Base-by-base conservation (phyloP, 2,113 vertebrate species). In the Thinocorus orbignyianus region DNA sequence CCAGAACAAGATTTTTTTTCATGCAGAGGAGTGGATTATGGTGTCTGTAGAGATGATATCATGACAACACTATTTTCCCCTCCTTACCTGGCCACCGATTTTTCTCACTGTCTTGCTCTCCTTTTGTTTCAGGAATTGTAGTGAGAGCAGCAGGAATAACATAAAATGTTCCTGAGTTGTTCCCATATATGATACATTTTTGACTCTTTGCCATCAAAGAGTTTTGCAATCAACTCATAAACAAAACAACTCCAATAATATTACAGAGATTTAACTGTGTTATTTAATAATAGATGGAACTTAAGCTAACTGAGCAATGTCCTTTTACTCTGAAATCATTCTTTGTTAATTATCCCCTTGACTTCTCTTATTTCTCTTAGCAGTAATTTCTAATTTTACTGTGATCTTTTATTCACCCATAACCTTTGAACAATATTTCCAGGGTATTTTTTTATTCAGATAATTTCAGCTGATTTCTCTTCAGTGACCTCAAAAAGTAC, bases 331-430 rank as follows among this genome's bases (percentile, higher is more conserved):
- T 86, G 92, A 93, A 92, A 92, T 92, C 8, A 28, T 60, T 89
- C 72, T 72, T 71, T 60, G 35, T 89, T 95, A 92, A 94, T 95
- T 92, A 92, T 90, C 35, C 51, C 77, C 94, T 83, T 92, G 89
- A 89, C 71, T 82, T 93, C 71, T 78, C 66, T 86, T 82, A 82
- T 58, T 92, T 95, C 77, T 92, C 41, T 80, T 86, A 89, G 86
- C 55, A 89, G 85, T 92, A 89, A 86, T 92, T 92, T 92, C 66
- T 92, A 79, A 93, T 92, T 95, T 92, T 74, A 86, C 85, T 86
- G 51, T 92, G 94, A 80, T 95, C 81, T 92, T 93, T 94, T 86
- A 79, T 92, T 93, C 88, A 92, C 55, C 51, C 66, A 66, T 89
- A 82, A 82, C 49, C 81, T 86, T 86, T 78, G 76, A 89, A 70